A percentile compares a stretch with the other conserved stretches of the same genome.
Evolutionary conservation across 2,888 invertebrate genomes (phyloP).

Genomic region (Eudemis profundana): DNA sequence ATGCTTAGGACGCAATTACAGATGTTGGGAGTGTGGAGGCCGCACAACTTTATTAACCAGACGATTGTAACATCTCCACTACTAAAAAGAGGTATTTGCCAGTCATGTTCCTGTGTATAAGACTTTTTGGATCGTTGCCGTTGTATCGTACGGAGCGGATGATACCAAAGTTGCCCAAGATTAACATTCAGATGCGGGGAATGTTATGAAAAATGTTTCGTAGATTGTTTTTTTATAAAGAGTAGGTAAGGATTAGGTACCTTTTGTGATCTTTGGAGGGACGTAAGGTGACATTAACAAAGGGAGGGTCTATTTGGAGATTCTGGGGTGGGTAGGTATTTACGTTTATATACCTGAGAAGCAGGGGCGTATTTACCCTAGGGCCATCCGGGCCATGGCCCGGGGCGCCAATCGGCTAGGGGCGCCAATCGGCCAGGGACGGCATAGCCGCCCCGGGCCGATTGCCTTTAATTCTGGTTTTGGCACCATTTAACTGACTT

Average conservation of each 20-base stretch:
- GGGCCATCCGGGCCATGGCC: no score
- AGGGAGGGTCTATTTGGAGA: no score
- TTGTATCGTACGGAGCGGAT: constrained; percentile 17
- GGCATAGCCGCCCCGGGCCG: no score
- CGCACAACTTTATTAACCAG: constrained; percentile 42
- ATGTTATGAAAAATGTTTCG: constrained; percentile 13
- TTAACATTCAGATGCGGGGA: constrained; percentile 26
- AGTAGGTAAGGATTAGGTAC: constrained; percentile 4
- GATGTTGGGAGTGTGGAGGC: constrained; percentile 51
- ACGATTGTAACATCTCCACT: constrained; percentile 9
- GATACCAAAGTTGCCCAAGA: constrained; percentile 18
- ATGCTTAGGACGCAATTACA: constrained; percentile 68
- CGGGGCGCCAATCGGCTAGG: no score
- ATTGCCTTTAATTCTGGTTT: no score
- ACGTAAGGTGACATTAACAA: no score
- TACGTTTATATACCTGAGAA: no score
- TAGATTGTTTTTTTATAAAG: constrained; percentile 12
- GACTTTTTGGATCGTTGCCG: neutral
- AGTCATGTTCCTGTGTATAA: neutral
- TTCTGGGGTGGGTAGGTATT: no score
- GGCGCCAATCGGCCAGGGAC: no score
- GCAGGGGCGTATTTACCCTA: no score
- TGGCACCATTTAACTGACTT: no score
- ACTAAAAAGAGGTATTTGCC: neutral
- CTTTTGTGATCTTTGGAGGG: constrained; percentile 5